These are phyloP conservation scores for Australoheros facetus DNA, from an alignment of 2,797 vertebrate genomes.

Conservation along the genomic window DNA sequence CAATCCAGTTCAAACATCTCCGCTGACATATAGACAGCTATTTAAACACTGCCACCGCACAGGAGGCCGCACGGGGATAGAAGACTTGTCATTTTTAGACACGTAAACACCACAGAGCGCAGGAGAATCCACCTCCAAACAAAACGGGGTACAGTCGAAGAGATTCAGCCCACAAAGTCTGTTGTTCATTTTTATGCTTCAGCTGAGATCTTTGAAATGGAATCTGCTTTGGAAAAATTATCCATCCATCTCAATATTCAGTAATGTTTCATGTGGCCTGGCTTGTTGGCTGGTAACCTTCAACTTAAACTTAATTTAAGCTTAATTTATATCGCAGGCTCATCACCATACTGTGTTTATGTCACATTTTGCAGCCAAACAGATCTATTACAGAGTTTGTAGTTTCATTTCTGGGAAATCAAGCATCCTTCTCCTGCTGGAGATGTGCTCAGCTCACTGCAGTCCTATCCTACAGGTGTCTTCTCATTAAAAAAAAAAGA, in stretches of 20 bases:
- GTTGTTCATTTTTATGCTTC: slow-evolving; percentile 10
- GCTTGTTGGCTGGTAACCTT: not conserved
- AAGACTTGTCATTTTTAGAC: slow-evolving; percentile 26
- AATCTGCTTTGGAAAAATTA: not conserved
- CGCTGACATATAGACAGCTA: slow-evolving; percentile 57
- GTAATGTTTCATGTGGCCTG: not conserved
- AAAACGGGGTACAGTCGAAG: slow-evolving; percentile 22
- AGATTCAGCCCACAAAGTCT: slow-evolving; percentile 13
- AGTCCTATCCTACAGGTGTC: not conserved
- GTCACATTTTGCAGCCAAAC: not conserved
- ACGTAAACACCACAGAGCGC: slow-evolving; percentile 18
- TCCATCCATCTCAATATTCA: fast-evolving
- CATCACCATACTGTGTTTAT: not conserved
- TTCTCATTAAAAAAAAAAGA: not conserved
- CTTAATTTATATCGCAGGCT: not conserved
- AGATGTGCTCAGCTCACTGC: not conserved
- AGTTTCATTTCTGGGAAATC: not conserved
- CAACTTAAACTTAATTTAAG: not conserved
- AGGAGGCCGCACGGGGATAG: slow-evolving; percentile 7
- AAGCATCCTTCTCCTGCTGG: not conserved
- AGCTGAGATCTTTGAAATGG: not conserved
- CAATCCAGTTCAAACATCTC: slow-evolving; percentile 68
- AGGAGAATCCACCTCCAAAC: slow-evolving; percentile 38
- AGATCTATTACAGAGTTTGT: not conserved
- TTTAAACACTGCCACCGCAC: slow-evolving; percentile 53